Percentiles rank a stretch among this genome's conserved stretches.
phyloP scores from a whole-genome alignment of 2,113 vertebrate species.

The Tauraco erythrolophus region DNA sequence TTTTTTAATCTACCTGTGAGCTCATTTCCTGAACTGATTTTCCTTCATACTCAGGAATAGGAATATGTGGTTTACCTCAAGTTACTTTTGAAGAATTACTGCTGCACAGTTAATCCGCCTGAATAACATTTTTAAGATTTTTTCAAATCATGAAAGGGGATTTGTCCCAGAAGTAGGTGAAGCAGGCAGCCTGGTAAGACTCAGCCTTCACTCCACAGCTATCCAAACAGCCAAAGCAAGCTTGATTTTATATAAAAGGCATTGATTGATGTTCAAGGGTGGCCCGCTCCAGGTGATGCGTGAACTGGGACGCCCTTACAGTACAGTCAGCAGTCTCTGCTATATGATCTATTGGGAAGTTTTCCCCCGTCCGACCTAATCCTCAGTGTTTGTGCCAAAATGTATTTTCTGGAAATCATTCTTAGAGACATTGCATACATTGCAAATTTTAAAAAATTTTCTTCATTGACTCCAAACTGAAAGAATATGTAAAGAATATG shows the following conservation, averaged over 20 bases:
- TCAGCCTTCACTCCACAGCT: conserved; percentile 46
- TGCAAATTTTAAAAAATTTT: neutral
- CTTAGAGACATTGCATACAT: neutral
- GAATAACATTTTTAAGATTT: conserved; percentile 66
- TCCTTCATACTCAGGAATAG: neutral
- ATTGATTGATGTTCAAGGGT: conserved; percentile 50
- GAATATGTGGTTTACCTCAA: conserved; percentile 53
- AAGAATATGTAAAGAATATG: neutral
- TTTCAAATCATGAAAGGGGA: conserved; percentile 65
- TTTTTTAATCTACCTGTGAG: neutral
- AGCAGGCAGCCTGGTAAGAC: conserved; percentile 57
- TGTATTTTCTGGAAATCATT: conserved; percentile 46
- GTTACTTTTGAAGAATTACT: conserved; percentile 63
- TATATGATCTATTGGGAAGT: conserved; percentile 14
- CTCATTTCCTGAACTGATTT: conserved; percentile 46
- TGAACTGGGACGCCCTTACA: neutral
- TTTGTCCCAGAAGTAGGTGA: conserved; percentile 66
- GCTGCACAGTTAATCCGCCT: conserved; percentile 44
- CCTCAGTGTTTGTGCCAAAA: neutral
- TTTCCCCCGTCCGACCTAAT: neutral
- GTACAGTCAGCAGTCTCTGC: neutral
- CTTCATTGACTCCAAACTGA: neutral
- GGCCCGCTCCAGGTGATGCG: neutral
- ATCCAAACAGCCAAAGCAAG: conserved; percentile 48
- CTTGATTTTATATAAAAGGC: conserved; percentile 35